These are phyloP conservation scores for Lasius fuliginosus DNA, from an alignment of 2,888 invertebrate species.

Conservation along the genomic window DNA sequence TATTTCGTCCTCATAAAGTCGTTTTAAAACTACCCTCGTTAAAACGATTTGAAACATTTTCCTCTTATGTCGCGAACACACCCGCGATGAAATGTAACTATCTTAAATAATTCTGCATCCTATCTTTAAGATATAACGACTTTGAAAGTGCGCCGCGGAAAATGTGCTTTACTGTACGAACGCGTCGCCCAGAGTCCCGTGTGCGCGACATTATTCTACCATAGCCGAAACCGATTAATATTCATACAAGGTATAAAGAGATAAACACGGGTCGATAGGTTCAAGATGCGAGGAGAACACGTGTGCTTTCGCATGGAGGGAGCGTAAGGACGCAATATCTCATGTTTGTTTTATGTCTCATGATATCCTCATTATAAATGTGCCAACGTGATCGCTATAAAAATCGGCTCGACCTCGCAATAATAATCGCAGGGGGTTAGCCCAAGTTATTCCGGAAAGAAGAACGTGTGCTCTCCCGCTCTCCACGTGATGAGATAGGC, in stretches of 20 bases:
- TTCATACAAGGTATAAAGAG: slow-evolving; percentile 23
- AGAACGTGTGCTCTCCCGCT: slow-evolving; percentile 52
- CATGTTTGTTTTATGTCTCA: slow-evolving; percentile 6
- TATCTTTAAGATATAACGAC: slow-evolving; percentile 71
- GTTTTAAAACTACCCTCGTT: slow-evolving; percentile 84
- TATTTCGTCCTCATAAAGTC: slow-evolving; percentile 79
- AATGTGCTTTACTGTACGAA: slow-evolving; percentile 54
- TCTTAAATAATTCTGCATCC: slow-evolving; percentile 75
- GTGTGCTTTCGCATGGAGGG: not conserved
- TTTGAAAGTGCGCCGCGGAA: slow-evolving; percentile 63
- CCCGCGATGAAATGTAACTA: slow-evolving; percentile 71
- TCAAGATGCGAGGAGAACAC: not conserved
- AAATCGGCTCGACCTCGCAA: slow-evolving; percentile 26
- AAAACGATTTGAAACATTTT: slow-evolving; percentile 82
- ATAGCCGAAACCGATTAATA: slow-evolving; percentile 35
- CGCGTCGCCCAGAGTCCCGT: slow-evolving; percentile 3
- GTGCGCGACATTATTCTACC: slow-evolving; percentile 24
- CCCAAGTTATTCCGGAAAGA: slow-evolving; percentile 21
- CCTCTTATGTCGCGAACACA: slow-evolving; percentile 44
- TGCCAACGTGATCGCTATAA: not conserved
- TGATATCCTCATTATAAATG: not conserved
- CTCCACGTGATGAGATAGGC: slow-evolving; percentile 62
- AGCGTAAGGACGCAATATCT: not conserved
- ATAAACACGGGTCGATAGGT: slow-evolving; percentile 34
- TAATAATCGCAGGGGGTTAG: slow-evolving; percentile 20